These are phyloP conservation scores for Phalloptychus januarius DNA, from an alignment of 2,797 vertebrate species.

Conservation along the genomic window DNA sequence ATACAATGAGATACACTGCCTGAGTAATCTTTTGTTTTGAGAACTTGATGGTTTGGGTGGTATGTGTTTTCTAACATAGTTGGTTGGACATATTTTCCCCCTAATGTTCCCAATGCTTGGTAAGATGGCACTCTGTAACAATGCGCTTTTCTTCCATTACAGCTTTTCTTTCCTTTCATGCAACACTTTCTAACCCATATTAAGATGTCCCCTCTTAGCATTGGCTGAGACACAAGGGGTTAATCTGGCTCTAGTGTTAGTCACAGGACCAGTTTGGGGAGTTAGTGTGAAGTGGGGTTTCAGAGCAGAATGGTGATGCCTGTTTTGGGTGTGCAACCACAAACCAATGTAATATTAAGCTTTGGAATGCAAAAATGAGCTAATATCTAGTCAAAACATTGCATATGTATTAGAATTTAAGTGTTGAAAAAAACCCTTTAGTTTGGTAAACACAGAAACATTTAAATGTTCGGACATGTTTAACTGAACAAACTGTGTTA, in stretches of 20 bases:
- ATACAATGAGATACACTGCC: not conserved
- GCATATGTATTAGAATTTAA: not conserved
- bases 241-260: not conserved
- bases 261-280: not conserved
- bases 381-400: not conserved
- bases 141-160: not conserved
- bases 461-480: not conserved
- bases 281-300: not conserved
- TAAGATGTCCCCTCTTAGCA: not conserved
- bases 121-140: not conserved
- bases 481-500: not conserved
- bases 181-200: not conserved
- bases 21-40: slow-evolving; percentile 1
- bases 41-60: not conserved
- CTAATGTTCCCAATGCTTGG: not conserved
- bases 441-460: not conserved
- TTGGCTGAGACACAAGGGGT: not conserved
- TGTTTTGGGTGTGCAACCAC: not conserved
- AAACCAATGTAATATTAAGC: not conserved
- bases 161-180: not conserved
- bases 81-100: not conserved
- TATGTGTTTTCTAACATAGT: not conserved
- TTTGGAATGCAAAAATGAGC: not conserved
- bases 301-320: not conserved
- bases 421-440: not conserved